phyloP scores from a whole-genome alignment of 1,140 invertebrate species.

The Leptinotarsa undecemlineata region DNA sequence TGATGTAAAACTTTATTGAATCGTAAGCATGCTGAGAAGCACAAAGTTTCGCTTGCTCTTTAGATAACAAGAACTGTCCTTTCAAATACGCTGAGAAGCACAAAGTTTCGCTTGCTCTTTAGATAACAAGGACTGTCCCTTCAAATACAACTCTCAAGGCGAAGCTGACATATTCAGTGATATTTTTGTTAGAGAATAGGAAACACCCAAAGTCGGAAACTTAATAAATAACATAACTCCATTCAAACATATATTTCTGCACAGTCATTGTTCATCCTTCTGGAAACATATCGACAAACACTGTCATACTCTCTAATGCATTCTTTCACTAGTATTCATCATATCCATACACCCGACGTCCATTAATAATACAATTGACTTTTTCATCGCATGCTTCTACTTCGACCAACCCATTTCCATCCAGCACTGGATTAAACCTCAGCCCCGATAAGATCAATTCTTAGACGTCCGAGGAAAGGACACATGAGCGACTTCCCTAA shows the following conservation, averaged over 20 bases:
- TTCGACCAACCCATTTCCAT: neutral
- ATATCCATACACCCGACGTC: neutral
- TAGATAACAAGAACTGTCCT: no score
- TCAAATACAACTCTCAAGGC: no score
- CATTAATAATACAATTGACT: constrained; percentile 6
- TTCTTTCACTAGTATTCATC: neutral
- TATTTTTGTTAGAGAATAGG: no score
- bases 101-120: no score
- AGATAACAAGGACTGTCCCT: no score
- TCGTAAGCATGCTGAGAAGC: no score
- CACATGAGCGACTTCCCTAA: constrained; percentile 42
- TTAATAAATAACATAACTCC: neutral
- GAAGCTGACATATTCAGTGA: no score
- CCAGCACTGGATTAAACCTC: neutral
- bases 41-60: no score
- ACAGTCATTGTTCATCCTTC: neutral
- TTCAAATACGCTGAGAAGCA: no score
- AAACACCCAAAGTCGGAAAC: neutral
- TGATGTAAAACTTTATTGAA: no score
- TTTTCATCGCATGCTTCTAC: neutral
- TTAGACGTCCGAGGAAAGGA: constrained; percentile 47
- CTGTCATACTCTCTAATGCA: neutral
- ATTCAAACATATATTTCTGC: neutral
- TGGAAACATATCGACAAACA: neutral
- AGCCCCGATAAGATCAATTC: constrained; percentile 29